phyloP scores from a whole-genome alignment of 2,888 invertebrate species.

The Alviniconcha strummeri region DNA sequence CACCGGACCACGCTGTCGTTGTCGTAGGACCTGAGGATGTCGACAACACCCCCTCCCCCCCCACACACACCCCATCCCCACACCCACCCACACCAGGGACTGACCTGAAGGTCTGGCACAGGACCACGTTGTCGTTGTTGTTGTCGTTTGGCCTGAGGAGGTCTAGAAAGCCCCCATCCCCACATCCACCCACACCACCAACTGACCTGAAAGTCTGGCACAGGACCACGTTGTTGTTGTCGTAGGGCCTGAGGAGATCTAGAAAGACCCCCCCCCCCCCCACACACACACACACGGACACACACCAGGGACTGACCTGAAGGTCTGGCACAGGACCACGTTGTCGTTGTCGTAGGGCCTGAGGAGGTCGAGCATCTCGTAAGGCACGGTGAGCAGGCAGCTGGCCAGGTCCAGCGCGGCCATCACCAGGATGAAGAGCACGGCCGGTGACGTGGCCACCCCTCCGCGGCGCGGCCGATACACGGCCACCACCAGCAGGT shows the following conservation, averaged over 20 bases:
- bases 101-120: conserved; percentile 19
- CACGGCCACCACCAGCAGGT: conserved; percentile 19
- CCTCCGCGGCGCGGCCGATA: not conserved
- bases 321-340: conserved; percentile 10
- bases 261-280: not conserved
- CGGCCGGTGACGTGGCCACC: conserved; percentile 2
- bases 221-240: conserved; percentile 21
- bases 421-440: conserved; percentile 31
- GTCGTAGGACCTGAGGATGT: not conserved
- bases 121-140: conserved; percentile 23
- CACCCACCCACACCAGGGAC: not conserved
- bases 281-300: not conserved
- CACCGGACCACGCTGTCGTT: conserved; percentile 21
- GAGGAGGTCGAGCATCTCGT: conserved; percentile 30
- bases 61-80: no score
- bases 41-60: no score
- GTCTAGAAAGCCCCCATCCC: not conserved
- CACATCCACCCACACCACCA: not conserved
- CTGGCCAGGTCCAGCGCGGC: conserved; percentile 25
- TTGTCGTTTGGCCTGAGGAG: conserved; percentile 24
- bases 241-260: conserved; percentile 24
- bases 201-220: conserved; percentile 8
- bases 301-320: conserved; percentile 9
- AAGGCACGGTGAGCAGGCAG: conserved; percentile 24
- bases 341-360: conserved; percentile 28